Conservation (phyloP, 2,113 vertebrate genomes). For the Syngnathoides biaculeatus region DNA sequence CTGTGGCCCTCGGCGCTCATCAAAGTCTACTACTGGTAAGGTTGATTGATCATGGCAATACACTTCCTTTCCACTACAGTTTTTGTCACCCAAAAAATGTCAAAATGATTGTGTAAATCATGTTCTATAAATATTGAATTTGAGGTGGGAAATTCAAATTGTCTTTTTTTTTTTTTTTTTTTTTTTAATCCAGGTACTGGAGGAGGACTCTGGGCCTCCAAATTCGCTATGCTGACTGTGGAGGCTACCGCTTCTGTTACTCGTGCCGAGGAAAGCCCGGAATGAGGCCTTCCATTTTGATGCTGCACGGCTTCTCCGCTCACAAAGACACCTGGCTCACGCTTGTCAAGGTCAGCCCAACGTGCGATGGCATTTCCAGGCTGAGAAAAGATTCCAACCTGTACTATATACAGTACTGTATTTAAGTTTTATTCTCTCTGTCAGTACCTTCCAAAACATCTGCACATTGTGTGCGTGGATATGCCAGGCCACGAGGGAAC, state of each 20-base stretch:
- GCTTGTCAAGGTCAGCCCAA: slow-evolving; percentile 82
- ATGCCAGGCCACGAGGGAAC: slow-evolving; percentile 96
- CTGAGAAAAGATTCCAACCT: too few relatives aligned
- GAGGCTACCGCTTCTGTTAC: slow-evolving; percentile 91
- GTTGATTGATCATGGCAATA: not conserved
- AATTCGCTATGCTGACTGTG: slow-evolving; percentile 77
- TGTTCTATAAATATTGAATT: not conserved
- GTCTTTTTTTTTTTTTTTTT: not conserved
- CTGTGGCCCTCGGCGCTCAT: slow-evolving; percentile 91
- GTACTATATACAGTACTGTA: too few relatives aligned
- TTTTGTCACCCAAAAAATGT: not conserved
- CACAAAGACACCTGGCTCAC: slow-evolving; percentile 95
- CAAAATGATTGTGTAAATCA: not conserved
- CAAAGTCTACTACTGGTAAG: slow-evolving; percentile 93
- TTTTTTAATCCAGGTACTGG: slow-evolving; percentile 84
- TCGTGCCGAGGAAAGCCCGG: slow-evolving; percentile 85
- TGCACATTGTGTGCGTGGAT: slow-evolving; percentile 91
- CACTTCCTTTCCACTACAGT: not conserved
- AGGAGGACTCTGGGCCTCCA: slow-evolving; percentile 90
- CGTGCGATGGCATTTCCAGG: too few relatives aligned
- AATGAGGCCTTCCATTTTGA: slow-evolving; percentile 82
- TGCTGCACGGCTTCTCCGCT: slow-evolving; percentile 92
- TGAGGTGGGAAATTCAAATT: not conserved
- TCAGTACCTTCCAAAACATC: slow-evolving; percentile 92
- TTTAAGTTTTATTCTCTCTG: slow-evolving; percentile 4